These are phyloP conservation scores for Lycaena phlaeas DNA, from an alignment of 2,888 invertebrate species.

Conservation along the genomic window DNA sequence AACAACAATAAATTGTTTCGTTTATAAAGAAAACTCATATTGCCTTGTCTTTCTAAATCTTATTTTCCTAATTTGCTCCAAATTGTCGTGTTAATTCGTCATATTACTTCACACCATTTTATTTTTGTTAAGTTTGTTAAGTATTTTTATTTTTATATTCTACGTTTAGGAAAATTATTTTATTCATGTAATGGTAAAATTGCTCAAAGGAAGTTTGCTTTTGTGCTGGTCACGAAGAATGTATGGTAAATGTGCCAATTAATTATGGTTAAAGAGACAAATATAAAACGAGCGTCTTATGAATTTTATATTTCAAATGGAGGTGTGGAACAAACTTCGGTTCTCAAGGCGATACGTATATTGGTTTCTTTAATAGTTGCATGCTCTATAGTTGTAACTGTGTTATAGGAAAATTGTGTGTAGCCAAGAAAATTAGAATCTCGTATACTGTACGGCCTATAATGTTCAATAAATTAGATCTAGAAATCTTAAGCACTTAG, in stretches of 20 bases:
- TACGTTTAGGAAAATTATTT: too few relatives aligned
- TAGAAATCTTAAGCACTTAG: slow-evolving; percentile 22
- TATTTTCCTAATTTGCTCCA: too few relatives aligned
- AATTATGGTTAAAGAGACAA: slow-evolving; percentile 21
- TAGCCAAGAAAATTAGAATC: slow-evolving; percentile 42
- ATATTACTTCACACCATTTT: too few relatives aligned
- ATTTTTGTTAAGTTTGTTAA: too few relatives aligned
- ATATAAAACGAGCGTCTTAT: slow-evolving; percentile 30
- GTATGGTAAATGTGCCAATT: slow-evolving; percentile 40
- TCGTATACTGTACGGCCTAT: slow-evolving; percentile 41
- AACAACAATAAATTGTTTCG: too few relatives aligned
- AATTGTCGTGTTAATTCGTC: too few relatives aligned
- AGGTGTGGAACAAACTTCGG: background rate
- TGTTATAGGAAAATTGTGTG: slow-evolving; percentile 51
- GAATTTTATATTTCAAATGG: slow-evolving; percentile 31
- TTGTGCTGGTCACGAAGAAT: slow-evolving; percentile 46
- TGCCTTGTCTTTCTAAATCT: too few relatives aligned
- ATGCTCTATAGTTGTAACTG: slow-evolving; percentile 51
- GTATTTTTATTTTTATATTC: too few relatives aligned
- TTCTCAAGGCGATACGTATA: slow-evolving; percentile 12
- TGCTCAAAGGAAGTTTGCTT: slow-evolving; percentile 12
- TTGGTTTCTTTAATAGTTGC: slow-evolving; percentile 38
- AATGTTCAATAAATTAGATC: slow-evolving; percentile 23
- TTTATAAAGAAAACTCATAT: too few relatives aligned
- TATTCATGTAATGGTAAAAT: background rate